Evolutionary conservation across 1,140 invertebrate genomes (phyloP).

Genomic region (Brachionus calyciflorus): DNA sequence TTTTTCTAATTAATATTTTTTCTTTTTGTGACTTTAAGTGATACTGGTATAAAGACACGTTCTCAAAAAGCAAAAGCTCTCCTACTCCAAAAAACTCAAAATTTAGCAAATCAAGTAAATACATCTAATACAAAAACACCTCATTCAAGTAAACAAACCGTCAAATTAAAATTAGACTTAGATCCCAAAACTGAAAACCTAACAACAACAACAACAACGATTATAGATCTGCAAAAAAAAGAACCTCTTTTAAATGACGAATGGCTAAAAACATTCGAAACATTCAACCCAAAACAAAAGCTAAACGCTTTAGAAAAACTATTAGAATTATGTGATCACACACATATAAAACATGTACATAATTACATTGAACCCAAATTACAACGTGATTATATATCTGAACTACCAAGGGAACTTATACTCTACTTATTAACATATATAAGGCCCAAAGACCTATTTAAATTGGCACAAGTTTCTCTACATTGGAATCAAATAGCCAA

Average conservation of each 20-base stretch:
- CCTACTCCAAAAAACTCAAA: not conserved
- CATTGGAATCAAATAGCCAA: conserved; percentile 41
- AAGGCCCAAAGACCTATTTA: conserved; percentile 28
- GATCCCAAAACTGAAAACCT: not conserved
- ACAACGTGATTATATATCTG: conserved; percentile 40
- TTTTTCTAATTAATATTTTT: not conserved
- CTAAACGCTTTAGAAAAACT: conserved; percentile 7
- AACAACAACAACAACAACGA: not conserved
- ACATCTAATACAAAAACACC: not conserved
- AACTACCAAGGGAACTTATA: conserved; percentile 24
- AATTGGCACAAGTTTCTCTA: conserved; percentile 32
- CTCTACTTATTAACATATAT: conserved; percentile 22
- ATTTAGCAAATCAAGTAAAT: not conserved
- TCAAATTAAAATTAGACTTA: not conserved
- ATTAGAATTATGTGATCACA: conserved; percentile 34
- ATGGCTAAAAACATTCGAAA: not conserved
- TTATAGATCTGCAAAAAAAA: not conserved
- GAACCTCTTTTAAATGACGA: not conserved
- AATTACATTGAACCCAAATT: conserved; percentile 41
- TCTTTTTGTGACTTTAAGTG: not conserved
- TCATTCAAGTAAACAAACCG: not conserved
- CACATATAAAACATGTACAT: conserved; percentile 41
- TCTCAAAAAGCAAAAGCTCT: not conserved
- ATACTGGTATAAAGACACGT: not conserved
- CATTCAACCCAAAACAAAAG: not conserved